These are phyloP conservation scores for Jordanella pulchra DNA, from an alignment of 2,797 vertebrate species.

Conservation along the genomic window DNA sequence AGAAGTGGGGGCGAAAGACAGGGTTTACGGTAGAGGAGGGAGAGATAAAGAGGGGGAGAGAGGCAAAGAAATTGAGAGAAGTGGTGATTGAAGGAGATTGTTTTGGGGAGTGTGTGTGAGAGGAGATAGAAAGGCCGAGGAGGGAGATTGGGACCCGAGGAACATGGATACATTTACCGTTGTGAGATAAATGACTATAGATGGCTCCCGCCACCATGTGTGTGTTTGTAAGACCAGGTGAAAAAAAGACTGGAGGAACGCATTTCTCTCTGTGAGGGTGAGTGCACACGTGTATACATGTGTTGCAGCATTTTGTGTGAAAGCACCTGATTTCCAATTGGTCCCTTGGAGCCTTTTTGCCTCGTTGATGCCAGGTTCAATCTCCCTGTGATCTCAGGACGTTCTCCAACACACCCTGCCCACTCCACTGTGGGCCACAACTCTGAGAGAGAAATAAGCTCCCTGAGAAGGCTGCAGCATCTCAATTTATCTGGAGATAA, in stretches of 20 bases:
- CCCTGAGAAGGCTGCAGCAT: slow-evolving; percentile 56
- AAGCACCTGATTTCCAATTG: slow-evolving; percentile 74
- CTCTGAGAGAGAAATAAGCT: slow-evolving; percentile 64
- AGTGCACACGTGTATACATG: slow-evolving; percentile 25
- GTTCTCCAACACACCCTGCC: slow-evolving; percentile 43
- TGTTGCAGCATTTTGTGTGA: slow-evolving; percentile 45
- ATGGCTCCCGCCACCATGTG: slow-evolving; percentile 56
- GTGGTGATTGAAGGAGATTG: slow-evolving; percentile 76
- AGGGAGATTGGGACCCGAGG: slow-evolving; percentile 61
- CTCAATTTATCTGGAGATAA: slow-evolving; percentile 67
- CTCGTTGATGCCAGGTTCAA: slow-evolving; percentile 76
- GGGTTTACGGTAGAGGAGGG: slow-evolving; percentile 67
- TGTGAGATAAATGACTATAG: slow-evolving; percentile 78
- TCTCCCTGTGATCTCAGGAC: slow-evolving; percentile 73
- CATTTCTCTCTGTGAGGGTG: slow-evolving; percentile 16
- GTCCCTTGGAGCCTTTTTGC: slow-evolving; percentile 66
- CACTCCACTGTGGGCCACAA: slow-evolving; percentile 45
- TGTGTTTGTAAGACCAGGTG: not conserved
- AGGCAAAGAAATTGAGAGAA: slow-evolving; percentile 56
- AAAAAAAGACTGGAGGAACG: slow-evolving; percentile 9
- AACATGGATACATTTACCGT: slow-evolving; percentile 72
- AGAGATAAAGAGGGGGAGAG: slow-evolving; percentile 64
- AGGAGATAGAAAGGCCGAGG: slow-evolving; percentile 64
- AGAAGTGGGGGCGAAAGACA: slow-evolving; percentile 49
- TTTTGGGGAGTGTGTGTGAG: slow-evolving; percentile 68